These are phyloP conservation scores for Bombus ignitus DNA, from an alignment of 1,140 invertebrate species.

Conservation along the genomic window DNA sequence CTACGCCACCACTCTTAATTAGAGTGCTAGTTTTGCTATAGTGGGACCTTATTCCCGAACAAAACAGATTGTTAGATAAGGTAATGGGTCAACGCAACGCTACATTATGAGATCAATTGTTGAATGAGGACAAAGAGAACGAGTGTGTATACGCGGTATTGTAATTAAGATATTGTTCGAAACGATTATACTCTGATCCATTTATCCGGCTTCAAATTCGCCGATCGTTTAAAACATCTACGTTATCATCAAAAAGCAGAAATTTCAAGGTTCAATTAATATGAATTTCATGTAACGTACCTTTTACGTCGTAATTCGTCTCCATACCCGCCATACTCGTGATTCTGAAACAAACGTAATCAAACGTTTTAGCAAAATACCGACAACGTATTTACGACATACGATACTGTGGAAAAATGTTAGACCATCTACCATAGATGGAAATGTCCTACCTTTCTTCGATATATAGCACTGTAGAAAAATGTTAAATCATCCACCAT, in stretches of 20 bases:
- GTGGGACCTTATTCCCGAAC: neutral
- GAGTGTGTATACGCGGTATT: neutral
- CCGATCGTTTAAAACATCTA: neutral
- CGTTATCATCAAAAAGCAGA: neutral
- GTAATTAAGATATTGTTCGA: neutral
- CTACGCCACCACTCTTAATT: too few species aligned
- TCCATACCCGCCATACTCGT: slow-evolving; percentile 81
- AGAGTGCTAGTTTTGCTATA: neutral
- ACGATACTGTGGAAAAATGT: neutral
- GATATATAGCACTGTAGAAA: neutral
- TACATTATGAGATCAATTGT: slow-evolving; percentile 31
- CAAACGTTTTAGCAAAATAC: neutral
- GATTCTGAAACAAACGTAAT: slow-evolving; percentile 79
- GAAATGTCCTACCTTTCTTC: neutral
- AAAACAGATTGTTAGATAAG: neutral
- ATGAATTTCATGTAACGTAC: slow-evolving; percentile 62
- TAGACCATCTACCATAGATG: neutral
- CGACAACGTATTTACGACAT: neutral
- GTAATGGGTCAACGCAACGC: slow-evolving; percentile 20
- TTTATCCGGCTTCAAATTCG: too few species aligned
- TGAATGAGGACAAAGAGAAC: neutral
- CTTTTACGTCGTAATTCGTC: slow-evolving; percentile 83
- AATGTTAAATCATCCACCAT: neutral
- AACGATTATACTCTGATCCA: neutral
- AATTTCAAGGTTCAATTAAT: neutral